A percentile compares a stretch with the other conserved stretches of the same genome.
phyloP scores from a whole-genome alignment of 2,888 invertebrate genomes.

The Eupithecia abbreviata region DNA sequence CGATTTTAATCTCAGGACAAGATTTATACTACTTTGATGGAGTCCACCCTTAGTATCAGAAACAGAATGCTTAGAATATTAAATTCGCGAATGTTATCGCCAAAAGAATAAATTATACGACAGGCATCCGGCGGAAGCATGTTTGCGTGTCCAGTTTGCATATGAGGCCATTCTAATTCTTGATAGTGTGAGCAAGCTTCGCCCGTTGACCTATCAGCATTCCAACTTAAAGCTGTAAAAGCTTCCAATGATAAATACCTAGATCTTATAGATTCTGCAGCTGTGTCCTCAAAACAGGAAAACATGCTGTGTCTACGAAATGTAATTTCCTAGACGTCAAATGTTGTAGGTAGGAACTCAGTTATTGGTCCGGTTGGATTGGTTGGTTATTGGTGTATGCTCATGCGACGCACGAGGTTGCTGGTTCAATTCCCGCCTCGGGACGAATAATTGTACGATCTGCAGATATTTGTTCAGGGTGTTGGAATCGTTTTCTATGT shows the following conservation, averaged over 20 bases:
- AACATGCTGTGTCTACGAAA: neutral
- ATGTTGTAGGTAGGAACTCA: neutral
- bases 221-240: neutral
- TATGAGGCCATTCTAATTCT: slow-evolving; percentile 56
- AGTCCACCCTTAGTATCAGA: slow-evolving; percentile 4
- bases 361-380: neutral
- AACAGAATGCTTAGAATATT: slow-evolving; percentile 58
- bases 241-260: neutral
- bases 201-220: slow-evolving; percentile 2
- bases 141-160: slow-evolving; percentile 72
- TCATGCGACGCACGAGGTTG: too few relatives aligned
- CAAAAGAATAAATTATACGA: slow-evolving; percentile 70
- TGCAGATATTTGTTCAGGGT: too few relatives aligned
- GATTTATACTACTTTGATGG: too few relatives aligned
- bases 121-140: slow-evolving; percentile 74
- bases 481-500: too few relatives aligned
- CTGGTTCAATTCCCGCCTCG: too few relatives aligned
- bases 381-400: too few relatives aligned
- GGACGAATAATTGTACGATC: too few relatives aligned
- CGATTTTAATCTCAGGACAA: too few relatives aligned
- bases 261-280: neutral
- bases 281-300: neutral
- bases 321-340: neutral
- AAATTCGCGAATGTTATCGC: slow-evolving; percentile 57
- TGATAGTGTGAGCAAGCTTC: slow-evolving; percentile 30